phyloP scores from a whole-genome alignment of 1,140 invertebrate genomes.

The Littorina saxatilis region DNA sequence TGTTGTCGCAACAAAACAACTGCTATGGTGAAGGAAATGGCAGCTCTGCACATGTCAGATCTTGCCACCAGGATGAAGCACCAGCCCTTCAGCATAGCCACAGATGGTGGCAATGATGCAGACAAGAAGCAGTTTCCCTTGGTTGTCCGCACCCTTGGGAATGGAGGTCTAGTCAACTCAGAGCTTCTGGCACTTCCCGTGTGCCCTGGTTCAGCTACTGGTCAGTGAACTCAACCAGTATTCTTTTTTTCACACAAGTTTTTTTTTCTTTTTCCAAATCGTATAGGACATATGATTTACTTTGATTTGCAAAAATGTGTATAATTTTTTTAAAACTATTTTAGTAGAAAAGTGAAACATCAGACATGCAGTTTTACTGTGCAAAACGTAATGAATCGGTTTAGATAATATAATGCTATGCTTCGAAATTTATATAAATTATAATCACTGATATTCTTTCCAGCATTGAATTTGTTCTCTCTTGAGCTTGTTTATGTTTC shows the following conservation, averaged over 20 bases:
- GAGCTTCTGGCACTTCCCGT: background rate
- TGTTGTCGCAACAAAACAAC: conserved; percentile 19
- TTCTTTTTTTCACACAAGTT: no score
- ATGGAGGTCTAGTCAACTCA: background rate
- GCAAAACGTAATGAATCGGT: no score
- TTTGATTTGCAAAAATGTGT: background rate
- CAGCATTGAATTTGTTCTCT: no score
- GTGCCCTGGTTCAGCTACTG: background rate
- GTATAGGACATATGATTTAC: background rate
- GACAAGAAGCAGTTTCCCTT: background rate
- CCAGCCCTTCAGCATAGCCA: background rate
- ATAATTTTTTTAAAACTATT: background rate
- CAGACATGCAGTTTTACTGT: background rate
- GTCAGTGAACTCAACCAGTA: no score
- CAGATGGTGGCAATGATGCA: conserved; percentile 13
- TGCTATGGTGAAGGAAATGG: background rate
- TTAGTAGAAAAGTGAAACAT: background rate
- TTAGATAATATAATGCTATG: no score
- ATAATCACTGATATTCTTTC: no score
- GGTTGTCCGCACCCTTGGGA: background rate
- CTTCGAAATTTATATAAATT: no score
- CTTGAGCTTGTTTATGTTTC: no score
- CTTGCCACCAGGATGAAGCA: background rate
- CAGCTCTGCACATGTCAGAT: background rate
- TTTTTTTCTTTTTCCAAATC: background rate